These are phyloP conservation scores for Pseudoips prasinana DNA, from an alignment of 2,888 invertebrate genomes.

Conservation along the genomic window DNA sequence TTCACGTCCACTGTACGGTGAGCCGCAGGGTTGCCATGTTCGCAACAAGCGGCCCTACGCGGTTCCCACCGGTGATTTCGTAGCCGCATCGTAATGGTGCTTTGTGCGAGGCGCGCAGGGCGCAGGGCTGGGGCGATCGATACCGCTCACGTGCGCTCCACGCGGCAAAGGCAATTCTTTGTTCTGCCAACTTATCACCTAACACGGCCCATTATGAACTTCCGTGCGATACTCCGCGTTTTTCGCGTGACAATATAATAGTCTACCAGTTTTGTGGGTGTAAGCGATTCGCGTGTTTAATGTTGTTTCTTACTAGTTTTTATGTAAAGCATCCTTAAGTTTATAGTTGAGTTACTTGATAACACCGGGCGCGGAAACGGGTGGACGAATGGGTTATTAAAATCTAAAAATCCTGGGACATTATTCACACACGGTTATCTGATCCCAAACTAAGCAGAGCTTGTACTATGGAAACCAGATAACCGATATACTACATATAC, in stretches of 20 bases:
- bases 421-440: too few relatives aligned
- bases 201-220: constrained; percentile 43
- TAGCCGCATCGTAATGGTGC: constrained; percentile 32
- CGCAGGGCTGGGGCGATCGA: constrained; percentile 45
- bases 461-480: too few relatives aligned
- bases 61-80: constrained; percentile 13
- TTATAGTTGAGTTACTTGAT: too few relatives aligned
- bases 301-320: constrained; percentile 15
- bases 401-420: too few relatives aligned
- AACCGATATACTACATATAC: too few relatives aligned
- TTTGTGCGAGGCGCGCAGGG: constrained; percentile 43
- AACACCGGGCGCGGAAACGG: too few relatives aligned
- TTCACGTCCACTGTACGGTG: too few relatives aligned
- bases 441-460: too few relatives aligned
- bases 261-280: constrained; percentile 23
- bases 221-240: constrained; percentile 34
- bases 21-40: too few relatives aligned
- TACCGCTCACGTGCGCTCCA: constrained; percentile 45
- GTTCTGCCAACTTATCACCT: constrained; percentile 42
- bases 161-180: constrained; percentile 42
- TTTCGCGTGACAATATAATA: constrained; percentile 36
- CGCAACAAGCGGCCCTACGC: constrained; percentile 1
- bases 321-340: constrained; percentile 13
- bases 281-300: constrained; percentile 25
- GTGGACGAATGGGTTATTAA: too few relatives aligned